phyloP scores from a whole-genome alignment of 2,888 invertebrate species.

The Tipula lateralis region DNA sequence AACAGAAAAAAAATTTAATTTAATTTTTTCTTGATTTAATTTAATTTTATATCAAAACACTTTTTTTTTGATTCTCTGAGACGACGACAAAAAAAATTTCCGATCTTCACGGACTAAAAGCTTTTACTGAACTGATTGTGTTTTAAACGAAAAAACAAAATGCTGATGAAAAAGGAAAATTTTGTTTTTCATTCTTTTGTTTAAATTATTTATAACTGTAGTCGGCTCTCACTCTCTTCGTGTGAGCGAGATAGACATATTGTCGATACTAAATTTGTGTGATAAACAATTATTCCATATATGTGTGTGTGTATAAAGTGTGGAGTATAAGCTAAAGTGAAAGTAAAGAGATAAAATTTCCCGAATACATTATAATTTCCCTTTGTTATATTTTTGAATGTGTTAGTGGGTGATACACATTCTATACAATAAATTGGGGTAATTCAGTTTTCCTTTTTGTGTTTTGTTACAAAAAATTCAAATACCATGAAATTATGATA shows the following conservation, averaged over 20 bases:
- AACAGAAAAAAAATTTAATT: too few relatives aligned
- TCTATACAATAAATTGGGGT: background rate
- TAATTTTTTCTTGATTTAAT: too few relatives aligned
- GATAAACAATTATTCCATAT: background rate
- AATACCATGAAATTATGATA: conserved; percentile 19
- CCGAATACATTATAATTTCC: background rate
- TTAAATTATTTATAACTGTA: background rate
- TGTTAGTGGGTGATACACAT: background rate
- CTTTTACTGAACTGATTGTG: background rate
- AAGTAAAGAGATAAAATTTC: background rate
- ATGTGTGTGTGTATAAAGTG: too few relatives aligned
- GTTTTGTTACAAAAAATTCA: background rate
- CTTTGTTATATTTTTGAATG: background rate
- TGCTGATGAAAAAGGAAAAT: background rate
- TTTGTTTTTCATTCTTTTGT: background rate
- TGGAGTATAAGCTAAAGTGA: background rate
- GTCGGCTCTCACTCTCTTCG: background rate
- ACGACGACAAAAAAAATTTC: background rate
- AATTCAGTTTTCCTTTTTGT: background rate
- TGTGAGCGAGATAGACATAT: background rate
- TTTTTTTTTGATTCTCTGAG: background rate
- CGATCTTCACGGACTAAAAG: background rate
- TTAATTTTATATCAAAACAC: background rate
- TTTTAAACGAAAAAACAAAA: background rate
- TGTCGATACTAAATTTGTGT: background rate